phyloP scores from a whole-genome alignment of 2,888 invertebrate genomes.

The Panopea generosa region DNA sequence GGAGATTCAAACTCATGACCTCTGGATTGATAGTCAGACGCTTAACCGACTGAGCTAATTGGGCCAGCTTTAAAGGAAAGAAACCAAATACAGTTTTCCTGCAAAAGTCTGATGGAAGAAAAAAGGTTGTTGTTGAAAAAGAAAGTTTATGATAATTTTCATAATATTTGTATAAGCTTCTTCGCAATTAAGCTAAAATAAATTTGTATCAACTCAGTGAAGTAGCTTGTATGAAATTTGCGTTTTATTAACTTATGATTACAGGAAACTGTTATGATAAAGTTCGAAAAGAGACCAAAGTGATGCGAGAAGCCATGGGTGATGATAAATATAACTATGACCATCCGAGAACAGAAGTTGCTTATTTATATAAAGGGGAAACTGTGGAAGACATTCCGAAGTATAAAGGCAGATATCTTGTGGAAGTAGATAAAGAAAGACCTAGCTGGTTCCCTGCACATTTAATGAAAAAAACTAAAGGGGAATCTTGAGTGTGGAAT shows the following conservation, averaged over 20 bases:
- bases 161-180: no score
- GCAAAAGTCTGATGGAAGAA: no score
- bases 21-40: no score
- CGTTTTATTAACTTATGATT: neutral
- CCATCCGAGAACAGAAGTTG: conserved; percentile 88
- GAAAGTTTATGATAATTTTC: no score
- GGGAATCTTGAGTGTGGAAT: neutral
- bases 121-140: no score
- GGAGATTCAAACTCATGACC: no score
- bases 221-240: no score
- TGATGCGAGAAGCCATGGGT: conserved; percentile 91
- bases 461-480: conserved; percentile 87
- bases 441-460: conserved; percentile 96
- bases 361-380: conserved; percentile 94
- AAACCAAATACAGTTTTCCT: no score
- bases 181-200: no score
- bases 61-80: no score
- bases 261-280: conserved; percentile 94
- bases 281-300: conserved; percentile 92
- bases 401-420: conserved; percentile 89
- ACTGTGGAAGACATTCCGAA: conserved; percentile 83
- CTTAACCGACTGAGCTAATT: no score
- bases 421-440: conserved; percentile 92
- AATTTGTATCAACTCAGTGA: no score
- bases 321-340: conserved; percentile 89